A percentile compares a stretch with the other conserved stretches of the same genome.
Conservation (phyloP, 1,140 invertebrate species). For the Aplysia californica region DNA sequence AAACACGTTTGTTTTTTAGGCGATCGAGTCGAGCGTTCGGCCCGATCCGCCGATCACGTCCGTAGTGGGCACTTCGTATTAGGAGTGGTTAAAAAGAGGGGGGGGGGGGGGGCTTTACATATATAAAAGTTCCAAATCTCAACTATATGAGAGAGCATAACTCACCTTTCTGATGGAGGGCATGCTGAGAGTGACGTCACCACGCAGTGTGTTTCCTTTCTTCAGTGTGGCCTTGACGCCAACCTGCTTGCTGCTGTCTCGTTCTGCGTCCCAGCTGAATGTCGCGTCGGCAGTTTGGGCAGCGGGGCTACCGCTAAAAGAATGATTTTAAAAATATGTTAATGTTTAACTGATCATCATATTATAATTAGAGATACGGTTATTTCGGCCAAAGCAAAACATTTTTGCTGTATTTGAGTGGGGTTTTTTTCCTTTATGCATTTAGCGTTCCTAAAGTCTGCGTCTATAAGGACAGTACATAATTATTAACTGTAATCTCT, state of each 20-base stretch:
- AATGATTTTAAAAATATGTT: neutral
- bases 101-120: too few species aligned
- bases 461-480: neutral
- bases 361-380: neutral
- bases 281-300: neutral
- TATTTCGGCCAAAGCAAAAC: too few species aligned
- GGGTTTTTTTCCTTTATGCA: neutral
- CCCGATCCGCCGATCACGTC: too few species aligned
- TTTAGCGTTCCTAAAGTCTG: neutral
- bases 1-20: too few species aligned
- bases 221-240: neutral
- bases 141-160: neutral
- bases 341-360: neutral
- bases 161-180: neutral
- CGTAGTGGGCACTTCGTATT: too few species aligned
- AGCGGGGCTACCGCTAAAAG: neutral
- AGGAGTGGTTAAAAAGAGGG: too few species aligned
- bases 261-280: constrained; percentile 50
- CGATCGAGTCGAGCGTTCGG: too few species aligned
- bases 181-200: constrained; percentile 7
- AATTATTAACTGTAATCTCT: too few species aligned
- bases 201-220: neutral
- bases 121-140: too few species aligned
- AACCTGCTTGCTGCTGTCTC: constrained; percentile 25
- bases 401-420: neutral